Evolutionary conservation across 92 coral and sea anemone species (phyloP).

Genomic region (Actinostola sp.): DNA sequence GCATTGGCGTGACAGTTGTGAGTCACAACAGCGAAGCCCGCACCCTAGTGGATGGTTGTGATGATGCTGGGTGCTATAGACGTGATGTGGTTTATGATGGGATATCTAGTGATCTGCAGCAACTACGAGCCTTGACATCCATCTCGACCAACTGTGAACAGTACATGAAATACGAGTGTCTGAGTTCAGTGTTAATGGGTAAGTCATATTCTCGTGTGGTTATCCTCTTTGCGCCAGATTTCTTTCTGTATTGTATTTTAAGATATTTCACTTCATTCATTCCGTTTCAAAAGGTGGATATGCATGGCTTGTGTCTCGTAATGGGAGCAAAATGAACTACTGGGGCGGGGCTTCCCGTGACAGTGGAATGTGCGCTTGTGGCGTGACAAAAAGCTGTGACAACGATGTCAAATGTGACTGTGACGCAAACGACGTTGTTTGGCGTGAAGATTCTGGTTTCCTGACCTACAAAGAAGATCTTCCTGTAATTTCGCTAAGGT

Average conservation of each 20-base stretch:
- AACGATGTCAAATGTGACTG: slow-evolving; percentile 18
- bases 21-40: slow-evolving; percentile 46
- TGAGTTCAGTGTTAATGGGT: neutral
- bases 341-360: slow-evolving; percentile 28
- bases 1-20: slow-evolving; percentile 37
- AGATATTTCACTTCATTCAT: neutral
- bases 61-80: slow-evolving; percentile 6
- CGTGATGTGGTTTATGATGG: slow-evolving; percentile 32
- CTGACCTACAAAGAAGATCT: slow-evolving; percentile 27
- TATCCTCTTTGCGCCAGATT: neutral
- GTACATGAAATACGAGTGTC: slow-evolving; percentile 13
- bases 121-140: slow-evolving; percentile 17
- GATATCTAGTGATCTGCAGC: slow-evolving; percentile 22
- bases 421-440: slow-evolving; percentile 4
- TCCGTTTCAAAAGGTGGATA: neutral
- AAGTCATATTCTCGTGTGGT: neutral
- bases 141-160: slow-evolving; percentile 31
- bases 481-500: slow-evolving; percentile 31
- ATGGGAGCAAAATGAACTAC: slow-evolving; percentile 1
- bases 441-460: slow-evolving; percentile 31
- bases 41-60: slow-evolving; percentile 33
- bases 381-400: neutral
- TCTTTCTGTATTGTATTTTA: neutral
- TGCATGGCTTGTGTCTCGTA: slow-evolving; percentile 26
- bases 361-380: slow-evolving; percentile 27